Evolutionary conservation across 2,888 invertebrate genomes (phyloP).

Genomic region (Eilema griseolum): DNA sequence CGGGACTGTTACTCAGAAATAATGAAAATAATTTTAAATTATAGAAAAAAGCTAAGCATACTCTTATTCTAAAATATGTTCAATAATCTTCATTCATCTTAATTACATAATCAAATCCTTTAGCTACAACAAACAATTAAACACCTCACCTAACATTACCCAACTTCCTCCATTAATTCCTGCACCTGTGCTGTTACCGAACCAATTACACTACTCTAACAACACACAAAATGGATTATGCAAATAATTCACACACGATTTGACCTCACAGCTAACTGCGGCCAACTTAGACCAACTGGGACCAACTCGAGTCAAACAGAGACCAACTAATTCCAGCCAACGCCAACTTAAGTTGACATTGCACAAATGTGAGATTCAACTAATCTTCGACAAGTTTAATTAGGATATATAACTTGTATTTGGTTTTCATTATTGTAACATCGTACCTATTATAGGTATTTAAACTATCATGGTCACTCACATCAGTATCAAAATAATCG

Average conservation of each 20-base stretch:
- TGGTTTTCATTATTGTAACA: neutral
- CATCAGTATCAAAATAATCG: no score
- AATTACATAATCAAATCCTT: neutral
- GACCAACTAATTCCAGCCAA: neutral
- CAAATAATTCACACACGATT: conserved; percentile 16
- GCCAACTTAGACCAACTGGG: conserved; percentile 9
- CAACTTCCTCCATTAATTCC: conserved; percentile 2
- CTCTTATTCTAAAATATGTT: no score
- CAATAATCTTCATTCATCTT: neutral
- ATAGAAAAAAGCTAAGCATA: no score
- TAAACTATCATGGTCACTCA: no score
- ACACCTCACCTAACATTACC: neutral
- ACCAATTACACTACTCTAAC: conserved; percentile 14
- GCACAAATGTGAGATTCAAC: conserved; percentile 2
- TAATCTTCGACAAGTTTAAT: neutral
- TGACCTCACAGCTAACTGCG: neutral
- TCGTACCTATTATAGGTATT: no score
- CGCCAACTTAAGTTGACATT: no score
- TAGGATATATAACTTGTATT: neutral
- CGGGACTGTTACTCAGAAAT: no score
- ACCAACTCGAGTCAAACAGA: neutral
- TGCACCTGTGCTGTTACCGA: conserved; percentile 14
- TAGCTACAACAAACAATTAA: neutral
- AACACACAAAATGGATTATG: conserved; percentile 14
- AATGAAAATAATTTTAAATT: no score